These are phyloP conservation scores for Eunapius fragilis DNA, from an alignment of 37 sponge, comb jelly and placozoan genomes.

Conservation along the genomic window DNA sequence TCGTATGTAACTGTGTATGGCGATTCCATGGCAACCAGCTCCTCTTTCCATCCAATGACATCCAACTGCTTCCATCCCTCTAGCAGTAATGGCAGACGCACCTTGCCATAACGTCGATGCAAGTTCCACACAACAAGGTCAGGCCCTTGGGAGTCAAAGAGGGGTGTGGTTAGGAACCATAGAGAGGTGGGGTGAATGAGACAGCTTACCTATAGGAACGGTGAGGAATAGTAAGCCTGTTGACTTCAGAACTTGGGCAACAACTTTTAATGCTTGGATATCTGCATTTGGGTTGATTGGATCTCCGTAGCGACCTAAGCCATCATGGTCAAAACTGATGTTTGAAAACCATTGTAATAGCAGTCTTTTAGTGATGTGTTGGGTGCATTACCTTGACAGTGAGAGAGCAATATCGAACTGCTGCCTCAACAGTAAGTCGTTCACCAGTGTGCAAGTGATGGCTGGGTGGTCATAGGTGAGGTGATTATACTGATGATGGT, in stretches of 20 bases:
- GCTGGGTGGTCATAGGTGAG: slow-evolving; percentile 59
- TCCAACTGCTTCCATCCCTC: slow-evolving; percentile 63
- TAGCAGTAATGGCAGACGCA: slow-evolving; percentile 62
- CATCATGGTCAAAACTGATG: slow-evolving; percentile 84
- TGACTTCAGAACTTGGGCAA: slow-evolving; percentile 23
- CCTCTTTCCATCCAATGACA: slow-evolving; percentile 67
- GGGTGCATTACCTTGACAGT: slow-evolving; percentile 23
- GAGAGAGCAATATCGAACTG: slow-evolving; percentile 51
- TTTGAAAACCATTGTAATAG: background rate
- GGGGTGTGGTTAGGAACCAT: background rate
- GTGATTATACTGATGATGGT: slow-evolving; percentile 67
- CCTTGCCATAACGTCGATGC: slow-evolving; percentile 78
- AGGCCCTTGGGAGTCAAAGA: slow-evolving; percentile 50
- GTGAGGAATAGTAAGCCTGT: slow-evolving; percentile 68
- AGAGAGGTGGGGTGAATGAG: background rate
- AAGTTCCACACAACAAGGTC: slow-evolving; percentile 90
- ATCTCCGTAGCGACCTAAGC: slow-evolving; percentile 89
- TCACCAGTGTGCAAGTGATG: slow-evolving; percentile 43
- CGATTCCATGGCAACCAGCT: slow-evolving; percentile 26
- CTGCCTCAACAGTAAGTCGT: background rate
- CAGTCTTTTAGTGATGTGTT: background rate
- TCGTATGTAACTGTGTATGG: slow-evolving; percentile 68
- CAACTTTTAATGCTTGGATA: slow-evolving; percentile 56
- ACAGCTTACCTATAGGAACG: slow-evolving; percentile 70
- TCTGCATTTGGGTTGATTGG: slow-evolving; percentile 79